Evolutionary conservation across 2,797 vertebrate species (phyloP).

Genomic region (Sardinella longiceps): DNA sequence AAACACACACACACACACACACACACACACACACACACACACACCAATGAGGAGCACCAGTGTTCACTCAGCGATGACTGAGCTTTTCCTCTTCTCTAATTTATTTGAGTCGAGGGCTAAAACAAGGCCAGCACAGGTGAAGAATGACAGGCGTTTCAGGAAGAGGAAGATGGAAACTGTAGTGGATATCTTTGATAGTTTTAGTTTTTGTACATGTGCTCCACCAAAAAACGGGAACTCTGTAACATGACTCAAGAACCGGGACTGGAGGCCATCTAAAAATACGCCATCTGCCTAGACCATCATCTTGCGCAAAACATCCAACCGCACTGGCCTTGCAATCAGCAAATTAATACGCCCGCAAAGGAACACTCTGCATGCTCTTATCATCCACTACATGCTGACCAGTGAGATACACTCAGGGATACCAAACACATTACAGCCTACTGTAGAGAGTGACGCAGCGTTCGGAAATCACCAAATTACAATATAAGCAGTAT

Average conservation of each 20-base stretch:
- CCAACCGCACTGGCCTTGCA: slow-evolving; percentile 27
- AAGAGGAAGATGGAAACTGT: slow-evolving; percentile 11
- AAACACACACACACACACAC: slow-evolving; percentile 3
- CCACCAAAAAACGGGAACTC: slow-evolving; percentile 41
- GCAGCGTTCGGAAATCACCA: not conserved
- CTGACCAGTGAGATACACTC: not conserved
- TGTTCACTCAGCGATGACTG: not conserved
- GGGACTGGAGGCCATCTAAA: slow-evolving; percentile 31
- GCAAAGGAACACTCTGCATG: not conserved
- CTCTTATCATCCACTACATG: not conserved
- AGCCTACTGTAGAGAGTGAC: not conserved
- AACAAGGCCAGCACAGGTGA: not conserved
- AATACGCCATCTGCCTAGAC: slow-evolving; percentile 31
- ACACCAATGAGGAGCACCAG: not conserved
- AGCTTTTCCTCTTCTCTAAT: not conserved
- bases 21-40: slow-evolving; percentile 17
- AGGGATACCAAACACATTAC: not conserved
- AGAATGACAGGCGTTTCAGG: not conserved
- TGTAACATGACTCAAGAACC: slow-evolving; percentile 47
- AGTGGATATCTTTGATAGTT: slow-evolving; percentile 32
- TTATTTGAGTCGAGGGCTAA: not conserved
- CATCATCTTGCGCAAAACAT: slow-evolving; percentile 30
- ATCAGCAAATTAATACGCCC: slow-evolving; percentile 19
- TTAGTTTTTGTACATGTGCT: not conserved
- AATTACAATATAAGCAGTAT: not conserved